Percentiles rank a stretch among this genome's conserved stretches.
phyloP scores from a whole-genome alignment of 2,888 invertebrate species.

The Yponomeuta malinellus region DNA sequence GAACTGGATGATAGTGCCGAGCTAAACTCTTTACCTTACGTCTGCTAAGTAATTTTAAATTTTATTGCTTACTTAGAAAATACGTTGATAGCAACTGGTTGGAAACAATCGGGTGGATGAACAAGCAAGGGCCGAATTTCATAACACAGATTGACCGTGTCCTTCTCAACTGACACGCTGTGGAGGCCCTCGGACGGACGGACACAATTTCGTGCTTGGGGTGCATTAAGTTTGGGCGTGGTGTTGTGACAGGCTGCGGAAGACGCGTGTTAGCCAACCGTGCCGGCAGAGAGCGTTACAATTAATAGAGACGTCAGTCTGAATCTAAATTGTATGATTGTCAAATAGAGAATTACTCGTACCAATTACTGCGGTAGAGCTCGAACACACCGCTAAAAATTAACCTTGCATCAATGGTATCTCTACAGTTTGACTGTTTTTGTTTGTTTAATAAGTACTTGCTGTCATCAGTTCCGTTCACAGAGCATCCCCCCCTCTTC shows the following conservation, averaged over 20 bases:
- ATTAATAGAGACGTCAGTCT: not conserved
- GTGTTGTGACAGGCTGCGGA: constrained; percentile 67
- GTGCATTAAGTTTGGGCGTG: constrained; percentile 37
- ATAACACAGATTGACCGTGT: constrained; percentile 35
- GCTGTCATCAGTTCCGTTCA: no score
- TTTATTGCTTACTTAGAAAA: no score
- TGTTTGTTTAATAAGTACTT: no score
- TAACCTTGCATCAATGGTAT: no score
- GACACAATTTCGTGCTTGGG: constrained; percentile 21
- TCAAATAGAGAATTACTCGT: not conserved
- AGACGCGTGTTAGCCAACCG: constrained; percentile 42
- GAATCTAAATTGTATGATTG: not conserved
- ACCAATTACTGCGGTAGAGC: no score
- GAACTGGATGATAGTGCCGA: no score
- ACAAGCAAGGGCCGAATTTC: not conserved
- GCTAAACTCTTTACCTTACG: no score
- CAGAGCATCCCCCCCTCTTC: no score
- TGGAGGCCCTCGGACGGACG: constrained; percentile 12
- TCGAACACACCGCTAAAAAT: no score
- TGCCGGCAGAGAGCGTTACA: constrained; percentile 22
- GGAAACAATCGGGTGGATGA: not conserved
- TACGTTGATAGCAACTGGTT: not conserved
- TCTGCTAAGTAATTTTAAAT: no score
- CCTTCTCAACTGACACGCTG: constrained; percentile 21
- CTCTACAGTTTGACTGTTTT: no score